These are phyloP conservation scores for Nothobranchius kuhntae DNA, from an alignment of 2,113 vertebrate genomes.

Conservation along the genomic window DNA sequence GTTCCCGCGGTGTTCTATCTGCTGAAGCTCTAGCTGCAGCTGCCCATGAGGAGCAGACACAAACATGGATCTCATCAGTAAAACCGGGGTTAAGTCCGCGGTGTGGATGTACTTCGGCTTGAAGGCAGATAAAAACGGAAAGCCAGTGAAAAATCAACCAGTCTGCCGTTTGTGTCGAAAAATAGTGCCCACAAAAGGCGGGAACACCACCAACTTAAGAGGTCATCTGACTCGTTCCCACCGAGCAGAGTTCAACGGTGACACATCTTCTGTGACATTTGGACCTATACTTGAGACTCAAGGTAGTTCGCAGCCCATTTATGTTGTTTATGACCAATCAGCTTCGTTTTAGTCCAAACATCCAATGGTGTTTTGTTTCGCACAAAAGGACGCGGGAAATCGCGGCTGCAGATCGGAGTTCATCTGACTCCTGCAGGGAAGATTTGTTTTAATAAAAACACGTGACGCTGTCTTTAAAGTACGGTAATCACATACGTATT, in stretches of 20 bases:
- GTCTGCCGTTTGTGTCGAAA: slow-evolving; percentile 68
- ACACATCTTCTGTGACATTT: slow-evolving; percentile 18
- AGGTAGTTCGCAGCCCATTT: slow-evolving; percentile 28
- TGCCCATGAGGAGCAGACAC: neutral
- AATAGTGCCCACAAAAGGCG: slow-evolving; percentile 65
- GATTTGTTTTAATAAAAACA: no score
- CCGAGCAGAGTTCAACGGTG: slow-evolving; percentile 53
- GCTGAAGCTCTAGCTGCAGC: no score
- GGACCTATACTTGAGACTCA: slow-evolving; percentile 37
- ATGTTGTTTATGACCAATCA: neutral
- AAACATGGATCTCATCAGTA: slow-evolving; percentile 65
- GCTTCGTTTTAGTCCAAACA: neutral
- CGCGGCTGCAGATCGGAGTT: no score
- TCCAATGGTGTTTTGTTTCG: neutral
- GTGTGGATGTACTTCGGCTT: slow-evolving; percentile 72
- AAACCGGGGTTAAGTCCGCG: slow-evolving; percentile 60
- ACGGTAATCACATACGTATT: no score
- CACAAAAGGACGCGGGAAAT: no score
- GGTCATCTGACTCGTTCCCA: slow-evolving; percentile 66
- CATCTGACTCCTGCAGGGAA: neutral
- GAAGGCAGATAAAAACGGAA: slow-evolving; percentile 63
- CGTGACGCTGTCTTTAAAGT: no score
- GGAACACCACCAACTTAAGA: slow-evolving; percentile 71
- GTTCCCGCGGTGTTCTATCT: no score
- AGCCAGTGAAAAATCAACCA: slow-evolving; percentile 52